Percentiles rank a stretch among this genome's conserved stretches.
phyloP scores from a whole-genome alignment of 2,113 vertebrate species.

The Erpornis zantholeuca region DNA sequence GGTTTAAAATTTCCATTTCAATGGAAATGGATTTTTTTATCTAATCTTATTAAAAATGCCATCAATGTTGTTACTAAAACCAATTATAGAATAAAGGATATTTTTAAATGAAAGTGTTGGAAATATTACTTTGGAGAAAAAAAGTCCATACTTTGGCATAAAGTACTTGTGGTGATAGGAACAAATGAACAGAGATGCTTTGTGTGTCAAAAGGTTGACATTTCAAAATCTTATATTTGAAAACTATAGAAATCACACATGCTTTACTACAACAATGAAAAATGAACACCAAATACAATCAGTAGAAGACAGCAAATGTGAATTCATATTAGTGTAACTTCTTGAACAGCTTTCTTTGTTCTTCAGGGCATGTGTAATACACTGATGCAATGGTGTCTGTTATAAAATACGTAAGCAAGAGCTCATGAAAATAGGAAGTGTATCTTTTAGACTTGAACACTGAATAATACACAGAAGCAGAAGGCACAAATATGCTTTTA shows the following conservation, averaged over 20 bases:
- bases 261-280: neutral
- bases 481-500: neutral
- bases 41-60: neutral
- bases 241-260: neutral
- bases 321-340: neutral
- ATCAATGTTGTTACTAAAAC: neutral
- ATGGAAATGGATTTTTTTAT: neutral
- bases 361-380: fast-evolving
- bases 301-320: neutral
- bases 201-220: neutral
- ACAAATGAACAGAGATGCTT: fast-evolving
- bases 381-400: neutral
- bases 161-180: neutral
- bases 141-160: neutral
- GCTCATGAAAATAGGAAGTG: neutral
- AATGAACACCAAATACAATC: neutral
- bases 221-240: neutral
- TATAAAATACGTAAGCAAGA: neutral
- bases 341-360: neutral
- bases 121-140: neutral
- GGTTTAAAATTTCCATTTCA: neutral
- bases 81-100: neutral
- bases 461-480: neutral
- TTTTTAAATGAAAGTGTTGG: neutral
- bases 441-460: neutral